A percentile compares a stretch with the other conserved stretches of the same genome.
Conservation (phyloP, 1,140 invertebrate genomes). For the Hycleus cichorii region DNA sequence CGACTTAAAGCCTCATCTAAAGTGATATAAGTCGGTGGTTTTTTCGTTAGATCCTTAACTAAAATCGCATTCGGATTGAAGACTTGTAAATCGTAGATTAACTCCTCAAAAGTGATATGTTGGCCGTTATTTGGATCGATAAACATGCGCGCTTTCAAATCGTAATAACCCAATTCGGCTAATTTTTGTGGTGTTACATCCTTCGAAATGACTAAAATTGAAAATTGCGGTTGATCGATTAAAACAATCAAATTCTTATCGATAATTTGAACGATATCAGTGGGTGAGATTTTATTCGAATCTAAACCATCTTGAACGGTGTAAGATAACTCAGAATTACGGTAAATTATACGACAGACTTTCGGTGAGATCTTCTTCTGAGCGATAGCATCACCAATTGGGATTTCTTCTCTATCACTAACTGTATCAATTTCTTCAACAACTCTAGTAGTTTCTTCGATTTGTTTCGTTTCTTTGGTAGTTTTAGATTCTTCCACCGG, state of each 20-base stretch:
- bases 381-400: constrained; percentile 63
- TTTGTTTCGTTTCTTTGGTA: constrained; percentile 1
- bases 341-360: constrained; percentile 56
- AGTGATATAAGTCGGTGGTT: constrained; percentile 58
- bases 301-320: constrained; percentile 57
- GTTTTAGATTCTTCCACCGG: constrained; percentile 2
- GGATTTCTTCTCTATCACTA: constrained; percentile 1
- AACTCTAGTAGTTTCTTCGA: constrained; percentile 8
- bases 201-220: constrained; percentile 46
- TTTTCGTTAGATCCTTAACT: constrained; percentile 67
- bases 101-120: constrained; percentile 67
- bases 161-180: constrained; percentile 64
- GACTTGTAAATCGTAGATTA: constrained; percentile 65
- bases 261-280: constrained; percentile 57
- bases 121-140: constrained; percentile 68
- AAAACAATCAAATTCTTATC: constrained; percentile 45
- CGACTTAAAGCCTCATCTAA: constrained; percentile 67
- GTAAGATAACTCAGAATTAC: constrained; percentile 48
- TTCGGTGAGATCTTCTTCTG: constrained; percentile 66
- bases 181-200: constrained; percentile 58
- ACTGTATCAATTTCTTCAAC: constrained; percentile 3
- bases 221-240: constrained; percentile 35
- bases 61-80: constrained; percentile 68
- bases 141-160: constrained; percentile 66
- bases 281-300: constrained; percentile 56